Evolutionary conservation across 2,113 vertebrate species (phyloP).

Genomic region (Saccopteryx bilineata): DNA sequence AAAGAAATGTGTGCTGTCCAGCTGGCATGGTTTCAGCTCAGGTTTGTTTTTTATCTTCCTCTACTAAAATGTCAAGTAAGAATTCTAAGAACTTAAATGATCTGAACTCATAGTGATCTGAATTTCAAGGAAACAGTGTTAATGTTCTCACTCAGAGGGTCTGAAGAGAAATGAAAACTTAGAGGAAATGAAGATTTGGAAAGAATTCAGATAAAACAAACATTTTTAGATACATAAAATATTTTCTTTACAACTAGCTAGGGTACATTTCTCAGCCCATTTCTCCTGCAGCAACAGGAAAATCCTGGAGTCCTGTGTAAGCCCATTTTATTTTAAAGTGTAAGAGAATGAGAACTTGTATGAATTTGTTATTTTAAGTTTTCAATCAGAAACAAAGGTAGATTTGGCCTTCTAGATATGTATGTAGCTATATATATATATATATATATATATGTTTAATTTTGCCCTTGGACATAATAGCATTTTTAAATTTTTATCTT

Average conservation of each 20-base stretch:
- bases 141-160: constrained; percentile 40
- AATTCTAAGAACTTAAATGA: background rate
- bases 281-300: background rate
- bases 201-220: constrained; percentile 52
- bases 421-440: too few relatives aligned
- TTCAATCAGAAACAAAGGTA: constrained; percentile 43
- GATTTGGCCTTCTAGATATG: background rate
- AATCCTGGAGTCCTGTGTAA: background rate
- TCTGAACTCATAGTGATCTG: background rate
- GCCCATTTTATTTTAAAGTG: constrained; percentile 30
- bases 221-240: constrained; percentile 16
- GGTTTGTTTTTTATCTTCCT: background rate
- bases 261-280: background rate
- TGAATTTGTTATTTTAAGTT: constrained; percentile 45
- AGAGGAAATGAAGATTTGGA: constrained; percentile 3
- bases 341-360: constrained; percentile 1
- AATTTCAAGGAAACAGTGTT: background rate
- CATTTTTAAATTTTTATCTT: constrained; percentile 41
- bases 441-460: background rate
- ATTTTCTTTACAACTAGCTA: constrained; percentile 60
- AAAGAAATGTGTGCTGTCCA: background rate
- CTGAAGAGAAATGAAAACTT: constrained; percentile 49
- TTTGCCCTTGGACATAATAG: constrained; percentile 30
- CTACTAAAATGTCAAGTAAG: constrained; percentile 46
- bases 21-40: background rate